Conservation (phyloP, 1,140 invertebrate species). For the Apocrypta bakeri region DNA sequence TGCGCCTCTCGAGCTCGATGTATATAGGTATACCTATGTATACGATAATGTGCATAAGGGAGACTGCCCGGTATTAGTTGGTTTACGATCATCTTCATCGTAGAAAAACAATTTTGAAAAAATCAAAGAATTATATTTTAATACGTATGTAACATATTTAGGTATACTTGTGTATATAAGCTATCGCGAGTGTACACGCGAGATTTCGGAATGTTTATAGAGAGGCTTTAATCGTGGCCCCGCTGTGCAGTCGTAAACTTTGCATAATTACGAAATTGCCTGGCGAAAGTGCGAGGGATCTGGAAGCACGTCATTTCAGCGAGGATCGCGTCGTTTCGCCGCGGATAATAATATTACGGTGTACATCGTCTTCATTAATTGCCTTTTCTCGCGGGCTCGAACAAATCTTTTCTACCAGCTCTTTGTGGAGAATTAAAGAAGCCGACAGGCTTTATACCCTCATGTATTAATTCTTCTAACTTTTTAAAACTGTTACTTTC, state of each 20-base stretch:
- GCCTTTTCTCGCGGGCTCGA: background rate
- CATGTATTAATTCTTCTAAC: no score
- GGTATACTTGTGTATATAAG: no score
- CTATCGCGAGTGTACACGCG: no score
- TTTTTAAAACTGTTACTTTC: no score
- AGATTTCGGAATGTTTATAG: no score
- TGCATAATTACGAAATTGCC: constrained; percentile 65
- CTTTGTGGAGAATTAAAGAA: background rate
- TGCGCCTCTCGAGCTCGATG: constrained; percentile 54
- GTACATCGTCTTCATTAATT: constrained; percentile 21
- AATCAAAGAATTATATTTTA: no score
- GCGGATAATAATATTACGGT: background rate
- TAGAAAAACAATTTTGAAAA: no score
- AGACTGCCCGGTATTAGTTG: no score
- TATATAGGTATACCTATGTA: constrained; percentile 2
- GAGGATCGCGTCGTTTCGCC: background rate
- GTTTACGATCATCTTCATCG: no score
- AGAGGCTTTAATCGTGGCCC: constrained; percentile 51
- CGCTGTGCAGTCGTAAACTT: constrained; percentile 62
- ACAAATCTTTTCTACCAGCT: constrained; percentile 18
- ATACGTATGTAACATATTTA: constrained; percentile 21
- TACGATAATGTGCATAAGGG: no score
- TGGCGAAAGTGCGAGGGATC: constrained; percentile 2
- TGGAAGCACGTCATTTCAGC: constrained; percentile 38
- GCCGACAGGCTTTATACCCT: no score